phyloP scores from a whole-genome alignment of 2,797 vertebrate species.

The Pachyuromys duprasi region DNA sequence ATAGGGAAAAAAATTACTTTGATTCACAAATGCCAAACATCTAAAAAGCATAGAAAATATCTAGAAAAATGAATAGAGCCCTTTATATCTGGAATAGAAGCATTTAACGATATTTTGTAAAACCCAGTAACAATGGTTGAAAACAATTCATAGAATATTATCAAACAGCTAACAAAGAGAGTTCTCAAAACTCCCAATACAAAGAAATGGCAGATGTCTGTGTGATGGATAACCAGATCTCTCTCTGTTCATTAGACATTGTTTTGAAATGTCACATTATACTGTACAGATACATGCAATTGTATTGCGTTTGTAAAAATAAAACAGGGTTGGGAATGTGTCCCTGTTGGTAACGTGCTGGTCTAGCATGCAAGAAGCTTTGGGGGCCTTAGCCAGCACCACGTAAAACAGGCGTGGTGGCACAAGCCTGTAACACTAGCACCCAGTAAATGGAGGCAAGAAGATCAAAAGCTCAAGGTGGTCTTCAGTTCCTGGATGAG shows the following conservation, averaged over 20 bases:
- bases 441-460: too few relatives aligned
- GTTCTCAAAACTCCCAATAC: background rate
- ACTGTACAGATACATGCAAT: background rate
- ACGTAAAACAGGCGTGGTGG: background rate
- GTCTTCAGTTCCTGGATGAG: background rate
- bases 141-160: background rate
- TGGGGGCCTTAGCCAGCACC: background rate
- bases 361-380: background rate
- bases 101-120: background rate
- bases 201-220: background rate
- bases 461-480: background rate
- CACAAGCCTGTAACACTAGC: background rate
- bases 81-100: background rate
- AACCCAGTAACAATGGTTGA: too few relatives aligned
- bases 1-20: background rate
- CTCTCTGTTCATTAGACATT: background rate
- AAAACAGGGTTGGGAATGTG: background rate
- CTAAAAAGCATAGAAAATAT: background rate
- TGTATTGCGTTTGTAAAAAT: background rate
- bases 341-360: background rate
- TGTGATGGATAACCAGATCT: too few relatives aligned
- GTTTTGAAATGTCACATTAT: background rate
- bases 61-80: background rate
- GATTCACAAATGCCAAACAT: slow-evolving; percentile 12
- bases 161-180: background rate